Conservation (phyloP, 2,113 vertebrate species). For the Rousettus leschenaultii region DNA sequence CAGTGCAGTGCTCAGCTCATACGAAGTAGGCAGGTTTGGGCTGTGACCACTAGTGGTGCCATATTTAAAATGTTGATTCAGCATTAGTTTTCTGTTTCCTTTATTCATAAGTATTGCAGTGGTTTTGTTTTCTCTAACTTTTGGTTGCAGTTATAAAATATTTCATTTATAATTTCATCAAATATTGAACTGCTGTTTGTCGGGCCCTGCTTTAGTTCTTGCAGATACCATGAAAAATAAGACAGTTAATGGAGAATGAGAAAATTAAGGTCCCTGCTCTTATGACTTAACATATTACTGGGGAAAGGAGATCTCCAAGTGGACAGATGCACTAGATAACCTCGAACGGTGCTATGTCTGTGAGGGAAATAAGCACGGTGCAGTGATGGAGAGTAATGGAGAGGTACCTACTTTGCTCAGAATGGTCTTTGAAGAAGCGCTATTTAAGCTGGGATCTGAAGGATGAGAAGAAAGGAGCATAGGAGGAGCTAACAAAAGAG, state of each 20-base stretch:
- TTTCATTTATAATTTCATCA: background rate
- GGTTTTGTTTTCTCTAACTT: background rate
- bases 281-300: background rate
- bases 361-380: background rate
- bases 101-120: background rate
- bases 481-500: background rate
- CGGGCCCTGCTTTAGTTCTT: background rate
- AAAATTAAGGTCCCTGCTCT: background rate
- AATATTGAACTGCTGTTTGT: background rate
- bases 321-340: background rate
- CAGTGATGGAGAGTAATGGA: background rate
- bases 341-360: background rate
- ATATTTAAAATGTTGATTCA: background rate
- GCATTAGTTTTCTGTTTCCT: background rate
- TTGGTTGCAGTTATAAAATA: background rate
- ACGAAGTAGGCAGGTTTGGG: background rate
- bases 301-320: background rate
- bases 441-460: background rate
- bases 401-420: background rate
- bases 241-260: background rate
- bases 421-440: background rate
- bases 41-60: background rate
- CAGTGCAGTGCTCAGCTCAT: background rate
- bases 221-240: background rate
- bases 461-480: background rate